These are phyloP conservation scores for Sclerurus mexicanus DNA, from an alignment of 2,113 vertebrate species.

Conservation along the genomic window DNA sequence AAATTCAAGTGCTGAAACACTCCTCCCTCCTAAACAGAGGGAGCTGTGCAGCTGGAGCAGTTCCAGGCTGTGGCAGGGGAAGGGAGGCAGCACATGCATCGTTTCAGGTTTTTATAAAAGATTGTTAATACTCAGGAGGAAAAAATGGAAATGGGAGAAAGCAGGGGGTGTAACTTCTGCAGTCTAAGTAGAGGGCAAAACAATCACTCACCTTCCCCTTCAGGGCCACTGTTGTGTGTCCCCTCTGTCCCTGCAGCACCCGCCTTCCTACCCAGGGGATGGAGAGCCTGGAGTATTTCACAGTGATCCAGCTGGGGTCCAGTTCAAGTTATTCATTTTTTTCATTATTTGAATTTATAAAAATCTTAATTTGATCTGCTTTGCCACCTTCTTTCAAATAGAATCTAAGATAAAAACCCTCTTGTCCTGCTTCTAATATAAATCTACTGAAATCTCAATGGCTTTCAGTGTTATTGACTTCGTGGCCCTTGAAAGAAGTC, in stretches of 20 bases:
- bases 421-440: neutral
- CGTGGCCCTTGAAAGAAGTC: neutral
- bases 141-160: neutral
- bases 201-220: neutral
- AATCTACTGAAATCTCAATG: neutral
- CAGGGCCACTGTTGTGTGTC: neutral
- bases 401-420: neutral
- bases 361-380: neutral
- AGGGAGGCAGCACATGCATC: neutral
- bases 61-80: neutral
- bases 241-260: neutral
- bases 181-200: neutral
- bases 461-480: neutral
- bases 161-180: neutral
- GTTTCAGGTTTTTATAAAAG: neutral
- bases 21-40: neutral
- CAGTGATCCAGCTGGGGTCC: neutral
- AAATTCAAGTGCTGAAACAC: neutral
- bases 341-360: neutral
- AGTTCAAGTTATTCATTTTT: neutral
- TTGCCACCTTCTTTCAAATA: neutral
- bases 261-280: neutral
- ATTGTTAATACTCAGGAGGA: neutral
- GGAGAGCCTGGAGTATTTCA: neutral
- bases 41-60: neutral